A percentile compares a stretch with the other conserved stretches of the same genome.
Evolutionary conservation across 2,797 vertebrate species (phyloP).

Genomic region (Sebastes cheni): DNA sequence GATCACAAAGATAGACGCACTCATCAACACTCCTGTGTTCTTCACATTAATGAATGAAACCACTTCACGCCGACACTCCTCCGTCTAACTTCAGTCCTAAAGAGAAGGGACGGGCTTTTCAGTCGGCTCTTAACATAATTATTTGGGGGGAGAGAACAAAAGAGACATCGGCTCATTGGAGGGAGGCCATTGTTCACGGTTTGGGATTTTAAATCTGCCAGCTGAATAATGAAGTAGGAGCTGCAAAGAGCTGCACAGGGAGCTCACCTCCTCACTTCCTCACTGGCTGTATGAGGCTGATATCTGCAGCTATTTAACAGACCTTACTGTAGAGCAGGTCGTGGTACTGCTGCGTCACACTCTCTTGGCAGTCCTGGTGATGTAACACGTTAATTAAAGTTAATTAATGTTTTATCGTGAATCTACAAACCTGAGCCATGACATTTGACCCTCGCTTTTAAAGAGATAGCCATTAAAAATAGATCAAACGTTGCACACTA

Average conservation of each 20-base stretch:
- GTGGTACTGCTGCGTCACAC: neutral
- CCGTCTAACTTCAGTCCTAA: slow-evolving; percentile 17
- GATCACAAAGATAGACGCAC: slow-evolving; percentile 14
- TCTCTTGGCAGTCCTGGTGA: neutral
- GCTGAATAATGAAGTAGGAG: slow-evolving; percentile 55
- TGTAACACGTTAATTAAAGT: neutral
- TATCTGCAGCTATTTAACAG: neutral
- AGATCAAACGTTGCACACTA: slow-evolving; percentile 26
- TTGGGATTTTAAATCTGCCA: slow-evolving; percentile 58
- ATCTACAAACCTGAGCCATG: neutral
- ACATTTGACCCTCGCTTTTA: slow-evolving; percentile 17
- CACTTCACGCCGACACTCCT: slow-evolving; percentile 10
- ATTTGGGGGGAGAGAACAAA: slow-evolving; percentile 60
- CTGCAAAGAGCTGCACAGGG: slow-evolving; percentile 18
- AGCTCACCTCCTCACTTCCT: slow-evolving; percentile 12
- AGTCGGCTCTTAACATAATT: slow-evolving; percentile 61
- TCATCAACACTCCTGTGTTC: slow-evolving; percentile 4
- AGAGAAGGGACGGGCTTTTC: slow-evolving; percentile 51
- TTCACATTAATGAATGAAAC: slow-evolving; percentile 43
- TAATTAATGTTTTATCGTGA: neutral
- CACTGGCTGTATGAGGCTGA: neutral
- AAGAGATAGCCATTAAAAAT: slow-evolving; percentile 29
- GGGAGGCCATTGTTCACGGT: slow-evolving; percentile 49
- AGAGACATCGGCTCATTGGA: slow-evolving; percentile 55
- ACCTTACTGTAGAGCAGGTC: neutral